phyloP scores from a whole-genome alignment of 2,113 vertebrate species.

The Nycticryphes semicollaris region DNA sequence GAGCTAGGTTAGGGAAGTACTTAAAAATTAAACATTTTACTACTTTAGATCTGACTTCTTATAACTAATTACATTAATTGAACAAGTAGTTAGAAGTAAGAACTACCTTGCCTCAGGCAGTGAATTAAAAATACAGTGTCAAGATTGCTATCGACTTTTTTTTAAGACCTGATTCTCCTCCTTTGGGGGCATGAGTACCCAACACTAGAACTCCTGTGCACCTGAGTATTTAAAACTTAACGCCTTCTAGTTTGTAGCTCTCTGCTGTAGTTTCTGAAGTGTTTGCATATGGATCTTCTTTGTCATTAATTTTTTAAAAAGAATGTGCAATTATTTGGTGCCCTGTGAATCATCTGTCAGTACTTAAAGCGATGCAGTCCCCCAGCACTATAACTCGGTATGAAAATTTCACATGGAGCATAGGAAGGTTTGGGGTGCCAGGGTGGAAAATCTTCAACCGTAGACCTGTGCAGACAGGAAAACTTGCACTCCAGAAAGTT shows the following conservation, averaged over 20 bases:
- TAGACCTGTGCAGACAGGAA: not conserved
- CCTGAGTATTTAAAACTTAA: not conserved
- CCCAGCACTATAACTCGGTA: not conserved
- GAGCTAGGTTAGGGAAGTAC: not conserved
- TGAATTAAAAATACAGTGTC: not conserved
- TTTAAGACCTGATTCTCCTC: not conserved
- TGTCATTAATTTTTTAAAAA: not conserved
- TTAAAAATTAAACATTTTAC: not conserved
- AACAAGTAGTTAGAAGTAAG: not conserved
- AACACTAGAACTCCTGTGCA: rapidly evolving
- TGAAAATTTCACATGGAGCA: not conserved
- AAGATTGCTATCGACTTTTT: not conserved
- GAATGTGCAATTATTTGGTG: not conserved
- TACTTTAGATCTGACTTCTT: not conserved
- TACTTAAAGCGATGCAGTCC: not conserved
- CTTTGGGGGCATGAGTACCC: not conserved
- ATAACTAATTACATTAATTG: not conserved
- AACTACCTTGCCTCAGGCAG: not conserved
- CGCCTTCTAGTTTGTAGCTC: not conserved
- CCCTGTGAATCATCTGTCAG: not conserved
- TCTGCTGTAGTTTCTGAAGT: not conserved
- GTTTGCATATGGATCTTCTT: not conserved
- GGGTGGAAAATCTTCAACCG: rapidly evolving
- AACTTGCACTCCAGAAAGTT: not conserved
- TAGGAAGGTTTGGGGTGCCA: not conserved